Evolutionary conservation across 2,888 invertebrate species (phyloP).

Genomic region (Geophilus truncorum): DNA sequence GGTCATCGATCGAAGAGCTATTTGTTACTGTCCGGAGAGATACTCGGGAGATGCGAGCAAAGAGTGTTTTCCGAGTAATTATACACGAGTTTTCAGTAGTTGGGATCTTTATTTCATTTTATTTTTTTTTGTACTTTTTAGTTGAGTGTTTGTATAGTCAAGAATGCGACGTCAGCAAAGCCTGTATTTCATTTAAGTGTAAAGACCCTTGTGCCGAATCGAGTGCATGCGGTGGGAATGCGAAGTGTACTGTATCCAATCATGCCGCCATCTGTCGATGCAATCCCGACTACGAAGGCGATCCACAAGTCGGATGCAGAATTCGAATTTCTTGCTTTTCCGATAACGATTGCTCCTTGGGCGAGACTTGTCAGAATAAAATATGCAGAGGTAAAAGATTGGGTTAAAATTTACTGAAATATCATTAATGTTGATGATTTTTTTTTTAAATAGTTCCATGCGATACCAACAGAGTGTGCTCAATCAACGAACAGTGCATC

Average conservation of each 20-base stretch:
- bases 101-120: neutral
- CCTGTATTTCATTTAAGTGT: conserved; percentile 73
- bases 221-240: conserved; percentile 54
- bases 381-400: conserved; percentile 71
- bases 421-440: conserved; percentile 44
- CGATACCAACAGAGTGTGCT: conserved; percentile 72
- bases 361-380: conserved; percentile 74
- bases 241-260: conserved; percentile 66
- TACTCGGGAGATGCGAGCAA: conserved; percentile 51
- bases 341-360: conserved; percentile 75
- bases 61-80: conserved; percentile 61
- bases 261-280: conserved; percentile 74
- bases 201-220: conserved; percentile 64
- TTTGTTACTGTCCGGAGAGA: conserved; percentile 76
- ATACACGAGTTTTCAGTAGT: neutral
- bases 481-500: conserved; percentile 82
- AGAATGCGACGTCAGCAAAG: conserved; percentile 64
- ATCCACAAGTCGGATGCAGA: conserved; percentile 54
- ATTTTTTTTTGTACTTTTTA: neutral
- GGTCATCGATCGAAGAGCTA: conserved; percentile 49
- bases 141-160: conserved; percentile 71
- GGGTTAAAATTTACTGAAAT: too few relatives aligned
- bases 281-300: conserved; percentile 71
- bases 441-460: conserved; percentile 61
- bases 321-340: conserved; percentile 56